These are phyloP conservation scores for Scolanthus callimorphus DNA, from an alignment of 92 coral and sea anemone species.

Conservation along the genomic window DNA sequence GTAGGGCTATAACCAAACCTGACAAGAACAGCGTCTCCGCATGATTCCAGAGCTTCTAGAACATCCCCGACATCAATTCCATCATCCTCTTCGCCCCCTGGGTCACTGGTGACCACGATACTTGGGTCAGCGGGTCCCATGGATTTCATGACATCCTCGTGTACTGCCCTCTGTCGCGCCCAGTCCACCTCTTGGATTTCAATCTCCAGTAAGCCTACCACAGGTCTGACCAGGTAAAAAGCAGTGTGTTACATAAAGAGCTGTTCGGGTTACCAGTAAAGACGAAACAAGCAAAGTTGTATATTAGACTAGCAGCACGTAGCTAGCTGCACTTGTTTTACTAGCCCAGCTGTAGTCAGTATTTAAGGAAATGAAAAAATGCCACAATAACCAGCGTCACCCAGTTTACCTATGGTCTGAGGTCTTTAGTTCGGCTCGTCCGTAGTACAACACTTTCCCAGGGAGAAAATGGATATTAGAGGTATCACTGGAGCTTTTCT, in stretches of 20 bases:
- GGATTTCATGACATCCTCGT: slow-evolving; percentile 84
- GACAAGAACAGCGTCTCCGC: slow-evolving; percentile 85
- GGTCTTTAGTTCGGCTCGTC: slow-evolving; percentile 91
- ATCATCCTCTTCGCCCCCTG: slow-evolving; percentile 46
- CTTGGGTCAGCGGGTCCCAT: slow-evolving; percentile 99
- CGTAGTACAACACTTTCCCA: slow-evolving; percentile 87
- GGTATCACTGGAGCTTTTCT: no score
- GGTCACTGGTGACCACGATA: slow-evolving; percentile 65
- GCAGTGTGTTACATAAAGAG: no score
- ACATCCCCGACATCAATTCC: slow-evolving; percentile 80
- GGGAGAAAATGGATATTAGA: slow-evolving; percentile 58
- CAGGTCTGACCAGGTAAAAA: no score
- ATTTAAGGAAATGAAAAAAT: no score
- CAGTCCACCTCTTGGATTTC: slow-evolving; percentile 93
- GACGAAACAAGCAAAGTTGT: no score
- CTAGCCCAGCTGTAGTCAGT: no score
- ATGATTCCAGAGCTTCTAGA: slow-evolving; percentile 65
- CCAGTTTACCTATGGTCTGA: slow-evolving; percentile 85
- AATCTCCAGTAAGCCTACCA: slow-evolving; percentile 83
- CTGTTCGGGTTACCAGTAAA: no score
- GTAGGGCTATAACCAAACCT: no score
- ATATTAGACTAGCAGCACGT: no score
- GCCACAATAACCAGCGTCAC: no score
- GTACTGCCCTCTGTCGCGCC: slow-evolving; percentile 74
- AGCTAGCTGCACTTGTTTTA: no score